These are phyloP conservation scores for Gobio occitaniae DNA, from an alignment of 2,797 vertebrate genomes.

Conservation along the genomic window DNA sequence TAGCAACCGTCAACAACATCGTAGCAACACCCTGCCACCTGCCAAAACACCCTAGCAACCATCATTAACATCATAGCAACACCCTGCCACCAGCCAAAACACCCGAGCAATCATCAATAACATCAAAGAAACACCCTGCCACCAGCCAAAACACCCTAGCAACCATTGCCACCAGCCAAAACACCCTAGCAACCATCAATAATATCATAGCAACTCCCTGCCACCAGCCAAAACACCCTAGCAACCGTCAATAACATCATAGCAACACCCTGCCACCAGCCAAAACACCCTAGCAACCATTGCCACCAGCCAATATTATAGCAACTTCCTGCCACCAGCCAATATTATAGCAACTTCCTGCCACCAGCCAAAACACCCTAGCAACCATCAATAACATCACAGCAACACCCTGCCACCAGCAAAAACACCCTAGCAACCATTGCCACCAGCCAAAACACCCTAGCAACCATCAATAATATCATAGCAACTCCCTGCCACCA, in stretches of 20 bases:
- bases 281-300: conserved; percentile 2
- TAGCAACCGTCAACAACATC: neutral
- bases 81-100: neutral
- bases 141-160: neutral
- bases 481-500: neutral
- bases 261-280: neutral
- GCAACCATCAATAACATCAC: neutral
- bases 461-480: too few species aligned
- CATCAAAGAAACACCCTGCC: neutral
- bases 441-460: neutral
- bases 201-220: too few species aligned
- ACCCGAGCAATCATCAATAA: neutral
- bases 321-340: too few species aligned
- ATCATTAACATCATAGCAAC: neutral
- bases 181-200: neutral
- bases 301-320: too few species aligned
- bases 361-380: neutral
- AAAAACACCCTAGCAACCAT: conserved; percentile 1
- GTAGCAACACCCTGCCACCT: neutral
- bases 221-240: neutral
- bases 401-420: neutral
- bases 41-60: neutral
- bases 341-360: neutral
- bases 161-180: too few species aligned
- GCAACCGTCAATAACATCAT: neutral